phyloP scores from a whole-genome alignment of 2,888 invertebrate species.

The Eurois occulta region DNA sequence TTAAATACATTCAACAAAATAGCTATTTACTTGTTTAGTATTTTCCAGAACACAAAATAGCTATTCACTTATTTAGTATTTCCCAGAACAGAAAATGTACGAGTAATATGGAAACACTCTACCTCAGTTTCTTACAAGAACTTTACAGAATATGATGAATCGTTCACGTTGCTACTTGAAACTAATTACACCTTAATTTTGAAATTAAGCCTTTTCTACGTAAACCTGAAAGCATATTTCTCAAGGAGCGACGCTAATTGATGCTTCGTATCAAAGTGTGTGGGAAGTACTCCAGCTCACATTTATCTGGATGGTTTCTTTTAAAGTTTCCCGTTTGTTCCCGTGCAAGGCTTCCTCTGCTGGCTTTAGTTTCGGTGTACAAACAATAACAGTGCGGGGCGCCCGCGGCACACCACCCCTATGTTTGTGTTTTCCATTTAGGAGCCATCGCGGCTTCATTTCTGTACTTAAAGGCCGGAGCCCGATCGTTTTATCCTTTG shows the following conservation, averaged over 20 bases:
- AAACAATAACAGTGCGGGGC: slow-evolving; percentile 87
- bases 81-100: slow-evolving; percentile 11
- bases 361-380: slow-evolving; percentile 83
- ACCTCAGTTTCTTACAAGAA: slow-evolving; percentile 4
- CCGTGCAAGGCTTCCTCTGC: slow-evolving; percentile 69
- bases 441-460: slow-evolving; percentile 81
- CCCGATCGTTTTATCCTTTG: slow-evolving; percentile 66
- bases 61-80: too few relatives aligned
- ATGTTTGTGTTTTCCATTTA: slow-evolving; percentile 88
- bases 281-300: slow-evolving; percentile 43
- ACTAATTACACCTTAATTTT: slow-evolving; percentile 8
- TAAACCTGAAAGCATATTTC: slow-evolving; percentile 11
- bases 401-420: slow-evolving; percentile 77
- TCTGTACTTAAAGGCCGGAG: slow-evolving; percentile 70
- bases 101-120: not conserved
- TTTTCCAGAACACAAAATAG: slow-evolving; percentile 14
- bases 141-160: not conserved
- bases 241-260: slow-evolving; percentile 40
- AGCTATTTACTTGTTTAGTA: not conserved
- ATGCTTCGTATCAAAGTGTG: slow-evolving; percentile 60
- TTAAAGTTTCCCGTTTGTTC: slow-evolving; percentile 74
- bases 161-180: slow-evolving; percentile 1
- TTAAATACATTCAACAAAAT: slow-evolving; percentile 1
- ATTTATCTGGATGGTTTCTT: slow-evolving; percentile 75
- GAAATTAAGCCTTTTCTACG: slow-evolving; percentile 18